phyloP scores from a whole-genome alignment of 2,113 vertebrate species.

The Martes martes region DNA sequence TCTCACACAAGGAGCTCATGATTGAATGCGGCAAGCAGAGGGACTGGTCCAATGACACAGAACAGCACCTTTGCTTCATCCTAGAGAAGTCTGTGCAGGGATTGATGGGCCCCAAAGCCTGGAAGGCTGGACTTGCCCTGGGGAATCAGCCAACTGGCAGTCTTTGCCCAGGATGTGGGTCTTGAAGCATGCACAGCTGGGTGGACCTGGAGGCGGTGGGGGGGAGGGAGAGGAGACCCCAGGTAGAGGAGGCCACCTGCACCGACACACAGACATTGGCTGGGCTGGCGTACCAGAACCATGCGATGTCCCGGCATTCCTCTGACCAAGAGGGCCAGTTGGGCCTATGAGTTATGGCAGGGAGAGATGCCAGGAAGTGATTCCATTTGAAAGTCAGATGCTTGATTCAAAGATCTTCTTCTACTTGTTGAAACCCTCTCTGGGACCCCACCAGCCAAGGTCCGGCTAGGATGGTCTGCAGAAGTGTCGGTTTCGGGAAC shows the following conservation, averaged over 20 bases:
- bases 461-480: fast-evolving
- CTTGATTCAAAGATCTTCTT: neutral
- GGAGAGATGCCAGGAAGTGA: neutral
- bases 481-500: neutral
- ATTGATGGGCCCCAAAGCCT: neutral
- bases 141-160: neutral
- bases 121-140: neutral
- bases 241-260: neutral
- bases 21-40: neutral
- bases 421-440: neutral
- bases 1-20: neutral
- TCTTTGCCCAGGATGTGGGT: neutral
- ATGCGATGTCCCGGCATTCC: fast-evolving
- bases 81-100: fast-evolving
- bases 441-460: neutral
- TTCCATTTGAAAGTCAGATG: neutral
- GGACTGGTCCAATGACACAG: fast-evolving
- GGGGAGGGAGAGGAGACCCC: too few relatives aligned
- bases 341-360: fast-evolving
- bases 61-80: neutral
- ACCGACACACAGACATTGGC: fast-evolving
- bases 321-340: neutral
- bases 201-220: neutral
- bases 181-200: neutral
- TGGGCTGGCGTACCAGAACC: neutral